Evolutionary conservation across 1,140 invertebrate species (phyloP).

Genomic region (Idris sp.): DNA sequence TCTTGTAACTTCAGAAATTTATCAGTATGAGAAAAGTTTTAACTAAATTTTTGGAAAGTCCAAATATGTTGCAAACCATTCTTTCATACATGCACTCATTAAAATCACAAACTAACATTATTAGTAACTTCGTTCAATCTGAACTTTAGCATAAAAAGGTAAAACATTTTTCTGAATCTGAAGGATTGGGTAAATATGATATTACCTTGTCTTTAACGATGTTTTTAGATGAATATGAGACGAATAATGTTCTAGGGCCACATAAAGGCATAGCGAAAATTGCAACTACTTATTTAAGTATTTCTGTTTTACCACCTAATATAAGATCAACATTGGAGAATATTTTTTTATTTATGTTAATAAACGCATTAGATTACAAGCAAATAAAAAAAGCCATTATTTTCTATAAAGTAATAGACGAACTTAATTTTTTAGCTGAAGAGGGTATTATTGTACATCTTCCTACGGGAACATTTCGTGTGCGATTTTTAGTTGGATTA

Average conservation of each 20-base stretch:
- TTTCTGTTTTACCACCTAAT: constrained; percentile 60
- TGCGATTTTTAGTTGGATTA: constrained; percentile 20
- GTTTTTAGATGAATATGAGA: constrained; percentile 28
- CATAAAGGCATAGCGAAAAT: constrained; percentile 64
- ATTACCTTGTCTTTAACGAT: constrained; percentile 9
- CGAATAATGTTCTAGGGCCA: constrained; percentile 33
- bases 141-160: constrained; percentile 16
- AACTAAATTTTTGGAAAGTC: constrained; percentile 39
- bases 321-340: constrained; percentile 57
- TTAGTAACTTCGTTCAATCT: constrained; percentile 24
- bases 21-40: constrained; percentile 34
- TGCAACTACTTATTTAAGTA: constrained; percentile 62
- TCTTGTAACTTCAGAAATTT: constrained; percentile 26
- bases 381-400: constrained; percentile 51
- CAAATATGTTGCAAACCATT: constrained; percentile 27
- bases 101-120: constrained; percentile 18
- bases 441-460: too few relatives aligned
- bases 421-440: constrained; percentile 60
- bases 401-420: constrained; percentile 61
- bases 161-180: constrained; percentile 4
- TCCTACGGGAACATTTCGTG: too few relatives aligned
- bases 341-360: constrained; percentile 66
- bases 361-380: constrained; percentile 62
- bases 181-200: constrained; percentile 4
- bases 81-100: constrained; percentile 24